Base-by-base conservation (phyloP, 1,140 invertebrate species). In the Ceratosolen solmsi region DNA sequence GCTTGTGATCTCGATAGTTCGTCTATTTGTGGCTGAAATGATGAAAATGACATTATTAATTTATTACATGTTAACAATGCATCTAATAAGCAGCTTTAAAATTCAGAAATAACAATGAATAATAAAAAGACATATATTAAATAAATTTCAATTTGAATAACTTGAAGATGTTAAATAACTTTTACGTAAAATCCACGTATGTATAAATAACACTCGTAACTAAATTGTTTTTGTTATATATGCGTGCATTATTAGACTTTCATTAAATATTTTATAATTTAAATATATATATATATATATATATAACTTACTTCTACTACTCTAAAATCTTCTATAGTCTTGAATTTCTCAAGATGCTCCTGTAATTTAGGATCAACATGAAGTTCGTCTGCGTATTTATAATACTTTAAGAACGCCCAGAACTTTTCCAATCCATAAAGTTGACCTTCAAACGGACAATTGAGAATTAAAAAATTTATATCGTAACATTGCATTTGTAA, bases 361-460 rank as follows among this genome's bases (percentile, higher is more conserved):
- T 95, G 93, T 58, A 99, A 92, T 86, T 95, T 95, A 8, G 95
- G 92, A 85, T 97, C 94, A 30, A 99, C 95, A 79, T 96, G 94
- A 36, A 99, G 92, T 78, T 95, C 94, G 38, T 92, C 92, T 25
- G 95, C 94, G 85, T 96, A 94, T 89, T 96, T 97, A 91, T 97
- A 98, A 92, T 97, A 98, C 91, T 99, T 99, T 9, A 98, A 92
- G 93, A 99, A 99, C 60, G 98, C 98, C 97, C 98, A 99, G 92
- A 99, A 99, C 90, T 99, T 99, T 92, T 99, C 99, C 68, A 99
- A 92, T 58, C 98, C 99, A 92, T 99, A 99, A 27, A 99, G 92
- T 92, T 99, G 97, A 91, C 97, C 97, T 97, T 89, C 84, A 82
- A 84, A 80, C 49, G 38, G 58, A 80, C 38, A 5, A 80, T 77